Evolutionary conservation across 37 sponge, comb jelly and placozoan species (phyloP), one percentile per base, ranked within the genome.

Genomic region (Beroe forskalii): DNA sequence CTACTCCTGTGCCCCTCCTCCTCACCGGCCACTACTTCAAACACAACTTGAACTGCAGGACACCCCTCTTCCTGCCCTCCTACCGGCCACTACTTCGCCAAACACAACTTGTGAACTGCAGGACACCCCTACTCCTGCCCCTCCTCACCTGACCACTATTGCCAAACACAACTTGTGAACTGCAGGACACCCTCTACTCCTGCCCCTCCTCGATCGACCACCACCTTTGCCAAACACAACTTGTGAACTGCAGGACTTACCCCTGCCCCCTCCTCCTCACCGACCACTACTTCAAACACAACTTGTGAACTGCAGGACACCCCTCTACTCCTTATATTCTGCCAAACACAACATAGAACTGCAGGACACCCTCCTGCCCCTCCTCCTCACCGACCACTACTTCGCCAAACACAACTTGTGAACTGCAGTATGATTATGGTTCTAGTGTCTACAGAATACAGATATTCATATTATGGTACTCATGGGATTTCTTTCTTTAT

Each of bases 1-100:
- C 75, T 72, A 72, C 38, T 35, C 75, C 39, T 72, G 75, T 72
- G n/a, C 75, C 75, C 2, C 75, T 72, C 8, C 75, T 72, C 40
- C 75, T 72, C 3, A 72, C 75, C 12, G 75, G 33, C 40, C 75
- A 72, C 38, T 72, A 72, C 75, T 72, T 72, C 14, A 72, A 72
- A 72, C 75, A 72, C 20, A 20, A 72, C 23, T 23, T 30, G 2
- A 3, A 6, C 14, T 63, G 20, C 66, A 4, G 66, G 66, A 4
- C 23, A n/a, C 75, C 37, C 9, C 35, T 72, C 75, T 72, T 39
- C 75, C 2, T 39, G 28, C 8, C 75, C 35, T 30, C 75, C 35
- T 3, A 72, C 75, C 12, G 75, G 33, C 40, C 75, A 72, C 38
- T 72, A 72, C 75, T 72, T 72, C 20, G 75, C 75, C 14, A 72